Base-by-base conservation (phyloP, 2,797 vertebrate genomes). In the Xerus rutilus region DNA sequence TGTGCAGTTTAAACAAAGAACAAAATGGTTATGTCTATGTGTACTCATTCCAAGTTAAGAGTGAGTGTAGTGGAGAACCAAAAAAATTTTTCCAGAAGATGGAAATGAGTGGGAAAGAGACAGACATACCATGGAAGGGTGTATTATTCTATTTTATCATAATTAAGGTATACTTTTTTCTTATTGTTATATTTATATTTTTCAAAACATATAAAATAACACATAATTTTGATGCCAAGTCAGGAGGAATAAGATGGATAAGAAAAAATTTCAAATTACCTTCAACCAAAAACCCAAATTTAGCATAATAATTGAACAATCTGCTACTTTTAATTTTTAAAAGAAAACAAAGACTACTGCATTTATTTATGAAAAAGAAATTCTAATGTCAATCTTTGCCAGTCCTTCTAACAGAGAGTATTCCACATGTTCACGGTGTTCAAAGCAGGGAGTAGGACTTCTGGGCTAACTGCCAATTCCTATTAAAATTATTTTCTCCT, bases 391-490 rank as follows among this genome's bases (percentile, higher is more conserved):
- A 94, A 78, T 67, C 72, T 96, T 95, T 85, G n/a, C 77, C 73
- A 93, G 62, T 21, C 57, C 87, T n/a, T n/a, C 18, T 76, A 88
- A 78, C 0, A 70, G 47, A 96, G 85, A 96, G 45, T 86, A 96
- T 83, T 92, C 39, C 73, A 88, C 32, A 85, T 72, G 70, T 77
- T 88, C 81, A 74, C 20, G 81, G 49, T 91, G 20, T 77, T 95
- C 86, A 89, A 77, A 94, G 39, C 54, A 74, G 59, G n/a, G 30
- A 95, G 59, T 83, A 93, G 62, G 76, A 64, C 84, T 96, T 96
- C 96, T 95, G 93, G 97, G 96, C 95, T 95, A 97, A 91, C 89
- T 97, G 96, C 89, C 96, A 97, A 94, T 89, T 91, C 72, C 91
- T 89, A 96, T 97, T 95, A 96, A 79, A 96, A 93, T 39, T 76